Evolutionary conservation across 1,140 invertebrate genomes (phyloP).

Genomic region (Calephelis virginiensis): DNA sequence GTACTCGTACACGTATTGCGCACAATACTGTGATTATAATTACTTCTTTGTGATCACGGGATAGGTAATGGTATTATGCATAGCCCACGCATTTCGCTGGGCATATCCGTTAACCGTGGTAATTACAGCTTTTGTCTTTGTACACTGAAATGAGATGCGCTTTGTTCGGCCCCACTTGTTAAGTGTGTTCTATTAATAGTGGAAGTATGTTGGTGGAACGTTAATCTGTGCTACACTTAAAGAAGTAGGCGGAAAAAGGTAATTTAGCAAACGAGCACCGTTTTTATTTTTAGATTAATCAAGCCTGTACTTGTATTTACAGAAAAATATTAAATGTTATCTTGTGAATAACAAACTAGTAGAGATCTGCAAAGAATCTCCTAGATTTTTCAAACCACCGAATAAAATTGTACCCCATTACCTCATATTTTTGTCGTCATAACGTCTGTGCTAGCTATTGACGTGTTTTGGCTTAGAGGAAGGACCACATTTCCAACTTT

Average conservation of each 20-base stretch:
- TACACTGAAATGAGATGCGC: constrained; percentile 57
- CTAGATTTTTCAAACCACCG: too few relatives aligned
- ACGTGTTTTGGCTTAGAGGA: too few relatives aligned
- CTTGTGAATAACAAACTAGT: too few relatives aligned
- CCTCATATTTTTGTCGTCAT: too few relatives aligned
- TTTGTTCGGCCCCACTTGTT: constrained; percentile 42
- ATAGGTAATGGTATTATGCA: constrained; percentile 6
- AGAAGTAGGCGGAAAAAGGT: constrained; percentile 1
- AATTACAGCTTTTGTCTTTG: constrained; percentile 70
- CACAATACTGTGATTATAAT: constrained; percentile 6
- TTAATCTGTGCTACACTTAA: constrained; percentile 5
- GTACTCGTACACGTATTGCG: constrained; percentile 5
- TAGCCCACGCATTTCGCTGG: constrained; percentile 18
- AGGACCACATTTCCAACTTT: too few relatives aligned
- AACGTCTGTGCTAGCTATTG: too few relatives aligned
- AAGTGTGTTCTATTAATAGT: constrained; percentile 8
- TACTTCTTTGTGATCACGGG: constrained; percentile 8
- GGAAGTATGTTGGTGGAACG: constrained; percentile 13
- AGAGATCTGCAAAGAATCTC: too few relatives aligned
- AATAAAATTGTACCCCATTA: too few relatives aligned
- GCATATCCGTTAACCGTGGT: constrained; percentile 55
- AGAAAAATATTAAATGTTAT: too few relatives aligned
- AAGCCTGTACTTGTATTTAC: not conserved
- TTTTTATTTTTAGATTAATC: not conserved
- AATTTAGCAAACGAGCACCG: not conserved